Evolutionary conservation across 2,888 invertebrate genomes (phyloP), one percentile per base, ranked within the genome.

Genomic region (Bhutanitis thaidina): DNA sequence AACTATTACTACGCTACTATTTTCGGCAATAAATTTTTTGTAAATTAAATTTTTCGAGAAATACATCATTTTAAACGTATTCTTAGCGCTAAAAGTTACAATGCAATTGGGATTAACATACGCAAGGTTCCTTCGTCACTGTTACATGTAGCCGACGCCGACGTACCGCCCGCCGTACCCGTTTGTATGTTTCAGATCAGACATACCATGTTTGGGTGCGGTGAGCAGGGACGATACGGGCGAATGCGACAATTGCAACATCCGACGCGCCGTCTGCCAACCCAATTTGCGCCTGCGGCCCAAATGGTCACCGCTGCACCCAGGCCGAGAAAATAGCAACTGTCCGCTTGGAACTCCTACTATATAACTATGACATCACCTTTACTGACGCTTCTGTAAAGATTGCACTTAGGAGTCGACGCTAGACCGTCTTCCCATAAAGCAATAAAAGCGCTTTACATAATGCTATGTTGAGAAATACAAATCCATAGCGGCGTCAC

Each of bases 251-350:
- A 85, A 85, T 85, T 84, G 82, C 72, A 63, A 80, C 74, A 79
- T 84, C 81, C 83, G 85, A 84, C 83, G 76, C 70, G 76, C 75
- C 74, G 86, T 86, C 87, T 87, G 76, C 67, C 63, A 63, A 59
- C 62, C 59, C 75, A 77, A 78, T 80, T 69, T 82, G 80, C 70
- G 69, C 64, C 66, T 62, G 68, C 69, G 74, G 75, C 69, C 64
- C 61, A 38, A 45, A 40, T 48, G 56, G 50, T 50, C 65, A 39
- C 65, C 61, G 62, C 61, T 67, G 68, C 67, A 67, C 67, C 65
- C 58, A 53, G 43, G 29, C 46, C 36, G 47, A 54, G 65, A 70
- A 69, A 67, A 68, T 66, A 58, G 62, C 55, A 62, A 58, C 58
- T 50, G 55, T 30, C 39, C 40, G 46, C 35, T 46, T 62, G 52